A percentile compares a stretch with the other conserved stretches of the same genome.
phyloP scores from a whole-genome alignment of 64 coral and sea anemone species.

The Actinia equina region DNA sequence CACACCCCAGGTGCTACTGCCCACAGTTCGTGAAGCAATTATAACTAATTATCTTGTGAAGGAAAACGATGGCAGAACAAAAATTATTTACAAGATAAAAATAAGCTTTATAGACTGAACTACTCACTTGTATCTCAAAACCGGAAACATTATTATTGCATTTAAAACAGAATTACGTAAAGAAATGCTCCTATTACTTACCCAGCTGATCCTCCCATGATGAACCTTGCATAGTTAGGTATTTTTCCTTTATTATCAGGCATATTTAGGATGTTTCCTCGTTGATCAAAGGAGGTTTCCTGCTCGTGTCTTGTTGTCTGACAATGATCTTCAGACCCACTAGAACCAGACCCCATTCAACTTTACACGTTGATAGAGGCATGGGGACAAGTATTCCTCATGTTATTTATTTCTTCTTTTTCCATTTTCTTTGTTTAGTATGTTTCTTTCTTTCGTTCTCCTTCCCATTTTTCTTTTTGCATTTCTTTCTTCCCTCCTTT shows the following conservation, averaged over 20 bases:
- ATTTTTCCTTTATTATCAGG: constrained; percentile 47
- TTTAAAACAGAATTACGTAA: background rate
- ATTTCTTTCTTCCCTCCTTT: background rate
- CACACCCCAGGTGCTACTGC: background rate
- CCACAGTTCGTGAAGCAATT: background rate
- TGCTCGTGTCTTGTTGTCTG: background rate
- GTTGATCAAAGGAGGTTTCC: background rate
- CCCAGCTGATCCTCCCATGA: constrained; percentile 63
- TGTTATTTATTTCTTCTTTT: background rate
- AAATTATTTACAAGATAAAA: background rate
- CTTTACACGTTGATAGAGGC: background rate
- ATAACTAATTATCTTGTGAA: background rate
- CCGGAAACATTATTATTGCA: background rate
- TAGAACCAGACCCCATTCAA: background rate
- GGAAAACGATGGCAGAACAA: background rate
- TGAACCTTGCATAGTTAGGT: constrained; percentile 58
- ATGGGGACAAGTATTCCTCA: background rate
- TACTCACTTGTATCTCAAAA: background rate
- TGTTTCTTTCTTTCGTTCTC: too few relatives aligned
- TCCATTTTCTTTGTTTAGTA: too few relatives aligned
- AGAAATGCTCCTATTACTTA: constrained; percentile 7
- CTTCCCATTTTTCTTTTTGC: background rate
- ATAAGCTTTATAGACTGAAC: too few relatives aligned
- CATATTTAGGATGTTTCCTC: background rate
- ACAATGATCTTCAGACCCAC: too few relatives aligned